Percentiles rank a stretch among this genome's conserved stretches.
Evolutionary conservation across 35 echinoderm and acorn worm genomes (phyloP).

Genomic region (Heliocidaris tuberculata): DNA sequence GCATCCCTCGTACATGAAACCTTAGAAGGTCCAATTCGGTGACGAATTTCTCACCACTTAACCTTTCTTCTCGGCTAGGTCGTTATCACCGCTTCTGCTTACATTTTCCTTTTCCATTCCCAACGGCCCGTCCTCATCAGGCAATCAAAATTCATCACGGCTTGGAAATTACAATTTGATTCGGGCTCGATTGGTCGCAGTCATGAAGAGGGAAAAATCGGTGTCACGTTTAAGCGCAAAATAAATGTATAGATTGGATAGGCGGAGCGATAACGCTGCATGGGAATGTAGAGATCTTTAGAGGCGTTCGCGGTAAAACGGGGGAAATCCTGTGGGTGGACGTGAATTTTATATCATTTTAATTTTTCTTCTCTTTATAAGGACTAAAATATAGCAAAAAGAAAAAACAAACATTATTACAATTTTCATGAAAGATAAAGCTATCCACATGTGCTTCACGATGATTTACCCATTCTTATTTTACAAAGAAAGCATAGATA

Average conservation of each 20-base stretch:
- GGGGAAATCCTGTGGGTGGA: neutral
- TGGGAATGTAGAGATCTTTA: neutral
- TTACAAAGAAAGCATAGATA: no score
- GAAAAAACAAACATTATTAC: no score
- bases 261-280: neutral
- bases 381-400: no score
- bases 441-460: no score
- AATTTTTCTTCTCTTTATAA: no score
- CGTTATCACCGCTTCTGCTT: conserved; percentile 1
- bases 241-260: conserved; percentile 19
- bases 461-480: no score
- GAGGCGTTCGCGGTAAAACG: neutral
- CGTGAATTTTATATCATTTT: neutral
- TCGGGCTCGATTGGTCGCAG: neutral
- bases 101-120: neutral
- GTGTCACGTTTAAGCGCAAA: conserved; percentile 3
- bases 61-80: neutral
- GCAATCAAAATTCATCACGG: conserved; percentile 16
- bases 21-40: conserved; percentile 7
- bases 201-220: conserved; percentile 8
- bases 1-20: neutral
- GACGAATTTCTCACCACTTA: conserved; percentile 9
- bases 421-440: no score
- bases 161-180: conserved; percentile 6
- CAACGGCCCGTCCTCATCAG: neutral